Conservation (phyloP, 2,113 vertebrate genomes). For the Echinops telfairi region DNA sequence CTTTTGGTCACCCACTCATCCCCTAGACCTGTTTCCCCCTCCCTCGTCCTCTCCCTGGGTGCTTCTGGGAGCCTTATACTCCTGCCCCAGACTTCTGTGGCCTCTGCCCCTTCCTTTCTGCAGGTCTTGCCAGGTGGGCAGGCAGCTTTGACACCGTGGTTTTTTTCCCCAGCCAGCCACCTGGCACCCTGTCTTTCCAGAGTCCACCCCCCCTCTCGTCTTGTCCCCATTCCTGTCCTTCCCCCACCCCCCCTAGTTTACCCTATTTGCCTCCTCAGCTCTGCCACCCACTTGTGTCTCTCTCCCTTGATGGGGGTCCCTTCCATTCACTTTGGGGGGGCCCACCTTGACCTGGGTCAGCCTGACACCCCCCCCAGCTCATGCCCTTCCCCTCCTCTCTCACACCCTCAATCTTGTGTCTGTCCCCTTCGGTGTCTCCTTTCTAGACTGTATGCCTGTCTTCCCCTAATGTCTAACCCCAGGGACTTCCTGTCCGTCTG, state of each 20-base stretch:
- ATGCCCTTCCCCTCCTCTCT: not conserved
- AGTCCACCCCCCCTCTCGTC: not conserved
- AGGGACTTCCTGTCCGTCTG: not conserved
- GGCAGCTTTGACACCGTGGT: too few species aligned
- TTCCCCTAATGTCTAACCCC: not conserved
- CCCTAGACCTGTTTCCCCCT: conserved; percentile 1
- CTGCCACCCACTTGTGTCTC: not conserved
- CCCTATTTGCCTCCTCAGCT: not conserved
- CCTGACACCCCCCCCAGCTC: not conserved
- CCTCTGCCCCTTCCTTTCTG: too few species aligned
- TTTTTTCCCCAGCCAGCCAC: too few species aligned
- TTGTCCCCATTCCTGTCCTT: not conserved
- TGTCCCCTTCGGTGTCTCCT: not conserved
- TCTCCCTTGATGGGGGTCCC: not conserved
- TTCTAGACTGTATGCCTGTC: conserved; percentile 11
- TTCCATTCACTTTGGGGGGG: not conserved
- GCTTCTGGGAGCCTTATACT: not conserved
- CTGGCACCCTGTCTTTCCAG: not conserved
- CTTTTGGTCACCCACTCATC: not conserved
- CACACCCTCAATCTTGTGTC: not conserved
- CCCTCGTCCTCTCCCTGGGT: not conserved
- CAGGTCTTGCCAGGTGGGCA: too few species aligned
- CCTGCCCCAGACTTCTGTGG: too few species aligned
- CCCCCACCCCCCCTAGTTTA: not conserved
- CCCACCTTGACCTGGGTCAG: not conserved